phyloP scores from a whole-genome alignment of 2,113 vertebrate genomes.

The Sorex fumeus region DNA sequence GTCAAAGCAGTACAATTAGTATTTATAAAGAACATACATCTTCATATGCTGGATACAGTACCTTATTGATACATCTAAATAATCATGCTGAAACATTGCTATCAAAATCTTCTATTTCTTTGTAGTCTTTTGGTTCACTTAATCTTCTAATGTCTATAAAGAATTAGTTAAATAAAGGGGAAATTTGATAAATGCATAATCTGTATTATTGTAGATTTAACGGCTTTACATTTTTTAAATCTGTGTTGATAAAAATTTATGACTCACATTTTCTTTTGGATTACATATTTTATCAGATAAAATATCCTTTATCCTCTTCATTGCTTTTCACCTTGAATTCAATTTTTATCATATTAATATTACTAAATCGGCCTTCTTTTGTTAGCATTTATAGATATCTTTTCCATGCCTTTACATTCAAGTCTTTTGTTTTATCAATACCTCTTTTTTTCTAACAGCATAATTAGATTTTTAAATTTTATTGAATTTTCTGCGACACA shows the following conservation, averaged over 20 bases:
- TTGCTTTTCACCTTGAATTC: constrained; percentile 53
- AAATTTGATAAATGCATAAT: constrained; percentile 30
- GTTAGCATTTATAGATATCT: constrained; percentile 50
- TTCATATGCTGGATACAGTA: background rate
- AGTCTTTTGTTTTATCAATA: constrained; percentile 16
- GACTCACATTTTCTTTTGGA: constrained; percentile 32
- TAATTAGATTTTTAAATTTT: too few relatives aligned
- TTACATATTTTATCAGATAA: constrained; percentile 51
- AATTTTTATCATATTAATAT: constrained; percentile 50
- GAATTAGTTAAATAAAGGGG: constrained; percentile 49
- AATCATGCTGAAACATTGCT: background rate
- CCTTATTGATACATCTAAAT: background rate
- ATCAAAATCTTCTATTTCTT: background rate
- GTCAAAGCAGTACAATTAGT: background rate
- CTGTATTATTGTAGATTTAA: background rate
- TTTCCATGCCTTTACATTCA: constrained; percentile 51
- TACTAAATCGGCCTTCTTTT: constrained; percentile 10
- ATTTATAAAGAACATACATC: background rate
- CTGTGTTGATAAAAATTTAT: constrained; percentile 26
- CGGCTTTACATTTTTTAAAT: constrained; percentile 38
- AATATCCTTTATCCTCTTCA: constrained; percentile 29
- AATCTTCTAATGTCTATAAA: constrained; percentile 47
- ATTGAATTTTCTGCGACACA: background rate
- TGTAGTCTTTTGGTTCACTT: background rate
- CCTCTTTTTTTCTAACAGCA: background rate